These are phyloP conservation scores for Eumerus sabulonum DNA, from an alignment of 2,888 invertebrate species.

Conservation along the genomic window DNA sequence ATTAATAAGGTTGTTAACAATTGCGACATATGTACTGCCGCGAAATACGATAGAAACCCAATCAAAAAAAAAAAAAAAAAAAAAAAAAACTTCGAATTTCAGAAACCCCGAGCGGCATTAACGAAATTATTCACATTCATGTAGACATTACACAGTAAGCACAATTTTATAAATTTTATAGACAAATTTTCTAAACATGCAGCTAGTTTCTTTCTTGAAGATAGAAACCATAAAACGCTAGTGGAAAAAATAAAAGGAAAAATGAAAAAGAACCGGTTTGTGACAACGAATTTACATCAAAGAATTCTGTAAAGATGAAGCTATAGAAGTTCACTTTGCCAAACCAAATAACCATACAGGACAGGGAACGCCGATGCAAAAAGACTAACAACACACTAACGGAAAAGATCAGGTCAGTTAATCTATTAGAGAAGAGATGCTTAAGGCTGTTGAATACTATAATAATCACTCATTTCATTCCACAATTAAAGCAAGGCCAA, in stretches of 20 bases:
- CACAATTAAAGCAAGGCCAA: slow-evolving; percentile 47
- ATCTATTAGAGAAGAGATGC: too few relatives aligned
- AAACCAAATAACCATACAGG: slow-evolving; percentile 50
- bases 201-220: too few relatives aligned
- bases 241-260: slow-evolving; percentile 47
- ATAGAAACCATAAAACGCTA: slow-evolving; percentile 36
- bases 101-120: slow-evolving; percentile 67
- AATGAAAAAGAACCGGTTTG: slow-evolving; percentile 24
- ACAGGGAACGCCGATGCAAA: slow-evolving; percentile 41
- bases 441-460: slow-evolving; percentile 44
- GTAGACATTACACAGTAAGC: slow-evolving; percentile 61
- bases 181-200: slow-evolving; percentile 69
- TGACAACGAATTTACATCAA: slow-evolving; percentile 59
- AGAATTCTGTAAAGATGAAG: slow-evolving; percentile 48
- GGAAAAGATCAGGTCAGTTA: slow-evolving; percentile 54
- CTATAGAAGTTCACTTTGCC: slow-evolving; percentile 48
- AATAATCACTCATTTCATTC: slow-evolving; percentile 59
- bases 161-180: slow-evolving; percentile 67
- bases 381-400: slow-evolving; percentile 53
- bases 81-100: too few relatives aligned
- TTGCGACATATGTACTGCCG: slow-evolving; percentile 49
- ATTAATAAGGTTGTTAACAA: slow-evolving; percentile 62
- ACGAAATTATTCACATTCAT: slow-evolving; percentile 70
- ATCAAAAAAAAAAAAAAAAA: too few relatives aligned
- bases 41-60: slow-evolving; percentile 65